Evolutionary conservation across 2,888 invertebrate genomes (phyloP).

Genomic region (Chloroclystis v-ata): DNA sequence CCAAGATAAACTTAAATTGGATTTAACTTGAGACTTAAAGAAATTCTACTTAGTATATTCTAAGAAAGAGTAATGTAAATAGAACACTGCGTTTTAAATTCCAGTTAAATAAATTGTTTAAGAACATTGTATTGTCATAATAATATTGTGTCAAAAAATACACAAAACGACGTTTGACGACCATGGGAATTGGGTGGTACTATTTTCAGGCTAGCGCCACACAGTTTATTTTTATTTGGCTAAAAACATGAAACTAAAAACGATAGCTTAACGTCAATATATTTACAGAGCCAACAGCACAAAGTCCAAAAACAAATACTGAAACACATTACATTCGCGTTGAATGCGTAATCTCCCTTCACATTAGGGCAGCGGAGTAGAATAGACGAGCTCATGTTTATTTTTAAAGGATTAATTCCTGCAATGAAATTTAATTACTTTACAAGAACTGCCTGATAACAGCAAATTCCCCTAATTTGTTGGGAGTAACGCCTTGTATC

Average conservation of each 20-base stretch:
- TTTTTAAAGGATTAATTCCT: constrained; percentile 26
- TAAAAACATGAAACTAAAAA: background rate
- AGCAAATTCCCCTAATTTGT: constrained; percentile 31
- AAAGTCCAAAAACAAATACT: constrained; percentile 6
- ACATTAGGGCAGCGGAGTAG: constrained; percentile 1
- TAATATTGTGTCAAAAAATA: too few relatives aligned
- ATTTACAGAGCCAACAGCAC: background rate
- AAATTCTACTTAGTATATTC: constrained; percentile 18
- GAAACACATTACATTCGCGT: constrained; percentile 5
- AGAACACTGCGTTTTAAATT: constrained; percentile 16
- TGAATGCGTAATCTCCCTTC: constrained; percentile 1
- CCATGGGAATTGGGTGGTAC: constrained; percentile 1
- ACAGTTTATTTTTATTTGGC: background rate
- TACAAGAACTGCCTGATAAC: constrained; percentile 25
- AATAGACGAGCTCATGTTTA: constrained; percentile 13
- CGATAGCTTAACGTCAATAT: background rate
- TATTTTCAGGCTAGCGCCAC: background rate
- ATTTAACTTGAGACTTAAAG: constrained; percentile 13
- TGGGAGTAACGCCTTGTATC: constrained; percentile 32
- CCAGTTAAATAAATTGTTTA: too few relatives aligned
- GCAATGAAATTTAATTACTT: constrained; percentile 28
- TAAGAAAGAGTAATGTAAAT: constrained; percentile 20
- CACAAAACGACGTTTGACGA: too few relatives aligned
- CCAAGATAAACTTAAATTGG: constrained; percentile 26
- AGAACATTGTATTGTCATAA: too few relatives aligned